Evolutionary conservation across 2,797 vertebrate species (phyloP).

Genomic region (Siniperca undulata): DNA sequence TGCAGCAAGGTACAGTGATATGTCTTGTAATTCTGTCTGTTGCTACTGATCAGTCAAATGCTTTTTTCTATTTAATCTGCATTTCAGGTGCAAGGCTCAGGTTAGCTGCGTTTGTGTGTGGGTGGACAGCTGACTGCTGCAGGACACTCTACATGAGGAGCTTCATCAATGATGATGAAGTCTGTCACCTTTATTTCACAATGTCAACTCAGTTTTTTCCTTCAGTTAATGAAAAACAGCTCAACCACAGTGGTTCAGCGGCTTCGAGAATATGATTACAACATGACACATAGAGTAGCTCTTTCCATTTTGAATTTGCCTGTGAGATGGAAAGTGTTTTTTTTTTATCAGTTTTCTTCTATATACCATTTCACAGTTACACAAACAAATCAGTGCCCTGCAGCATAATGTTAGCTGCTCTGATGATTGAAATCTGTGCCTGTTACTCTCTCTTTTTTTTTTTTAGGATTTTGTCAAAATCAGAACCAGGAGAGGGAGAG

Average conservation of each 20-base stretch:
- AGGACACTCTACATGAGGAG: slow-evolving; percentile 41
- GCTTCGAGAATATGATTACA: slow-evolving; percentile 10
- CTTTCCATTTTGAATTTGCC: slow-evolving; percentile 16
- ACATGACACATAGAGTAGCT: slow-evolving; percentile 2
- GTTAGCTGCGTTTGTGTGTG: slow-evolving; percentile 48
- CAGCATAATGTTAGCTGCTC: slow-evolving; percentile 18
- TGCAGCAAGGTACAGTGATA: slow-evolving; percentile 4
- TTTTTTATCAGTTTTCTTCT: slow-evolving; percentile 1
- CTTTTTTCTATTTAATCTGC: slow-evolving; percentile 38
- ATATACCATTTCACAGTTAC: not conserved
- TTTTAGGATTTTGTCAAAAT: slow-evolving; percentile 38
- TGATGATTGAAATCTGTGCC: slow-evolving; percentile 30
- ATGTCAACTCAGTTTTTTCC: slow-evolving; percentile 36
- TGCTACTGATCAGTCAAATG: slow-evolving; percentile 28
- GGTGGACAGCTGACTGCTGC: slow-evolving; percentile 61
- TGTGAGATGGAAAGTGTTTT: slow-evolving; percentile 26
- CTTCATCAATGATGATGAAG: slow-evolving; percentile 44
- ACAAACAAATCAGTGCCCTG: slow-evolving; percentile 9
- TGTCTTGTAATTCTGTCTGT: slow-evolving; percentile 29
- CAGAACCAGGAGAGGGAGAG: slow-evolving; percentile 21
- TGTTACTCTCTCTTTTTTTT: not conserved
- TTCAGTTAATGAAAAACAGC: slow-evolving; percentile 13
- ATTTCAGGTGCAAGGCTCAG: slow-evolving; percentile 41
- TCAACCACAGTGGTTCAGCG: not conserved
- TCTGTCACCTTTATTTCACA: slow-evolving; percentile 52